Base-by-base conservation (phyloP, 2,888 invertebrate species). In the Leptarthrus brevirostris region DNA sequence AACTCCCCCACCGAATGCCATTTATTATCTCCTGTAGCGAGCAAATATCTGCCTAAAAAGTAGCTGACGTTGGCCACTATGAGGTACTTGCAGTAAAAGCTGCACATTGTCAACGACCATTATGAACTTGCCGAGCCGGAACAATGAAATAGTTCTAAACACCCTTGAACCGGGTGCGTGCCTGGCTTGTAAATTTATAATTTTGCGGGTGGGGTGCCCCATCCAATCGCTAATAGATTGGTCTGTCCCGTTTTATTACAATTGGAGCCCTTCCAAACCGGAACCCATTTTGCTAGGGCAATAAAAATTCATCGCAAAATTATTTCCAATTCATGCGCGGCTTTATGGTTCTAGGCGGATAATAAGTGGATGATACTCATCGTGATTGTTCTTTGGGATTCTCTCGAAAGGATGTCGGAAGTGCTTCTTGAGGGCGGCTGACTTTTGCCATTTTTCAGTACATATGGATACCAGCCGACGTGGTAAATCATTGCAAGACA, bases 271-370 rank as follows among this genome's bases (percentile, higher is more conserved):
- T 22, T 61, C 61, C 61, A 61, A 40, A 61, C 36, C 36, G 40
- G 61, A 12, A 20, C 20, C 61, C 36, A 24, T 20, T 61, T 61
- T 40, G 8, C 14, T 40, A n/a, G 14, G 36, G 61, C 40, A 61
- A 61, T 61, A 61, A 61, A 61, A 61, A 61, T 61, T 61, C 61
- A 61, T 61, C 20, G 61, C 36, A 12, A 56, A 61, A 61, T 61
- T 61, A 61, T 40, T 61, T 36, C 61, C 40, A 36, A 61, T 61
- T 61, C 61, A 61, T 61, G 61, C n/a, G 40, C 61, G 61, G 20
- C 40, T 61, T 36, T 34, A 40, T 40, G 20, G 36, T 34, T 58
- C 20, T 16, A 58, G 58, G 22, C 34, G 58, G 14, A 34, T 58
- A 58, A 58, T 58, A 58, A 58, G 58, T 58, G 34, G 58, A 58